Evolutionary conservation across 2,113 vertebrate species (phyloP), one percentile per base, ranked within the genome.

Genomic region (Perca flavescens): DNA sequence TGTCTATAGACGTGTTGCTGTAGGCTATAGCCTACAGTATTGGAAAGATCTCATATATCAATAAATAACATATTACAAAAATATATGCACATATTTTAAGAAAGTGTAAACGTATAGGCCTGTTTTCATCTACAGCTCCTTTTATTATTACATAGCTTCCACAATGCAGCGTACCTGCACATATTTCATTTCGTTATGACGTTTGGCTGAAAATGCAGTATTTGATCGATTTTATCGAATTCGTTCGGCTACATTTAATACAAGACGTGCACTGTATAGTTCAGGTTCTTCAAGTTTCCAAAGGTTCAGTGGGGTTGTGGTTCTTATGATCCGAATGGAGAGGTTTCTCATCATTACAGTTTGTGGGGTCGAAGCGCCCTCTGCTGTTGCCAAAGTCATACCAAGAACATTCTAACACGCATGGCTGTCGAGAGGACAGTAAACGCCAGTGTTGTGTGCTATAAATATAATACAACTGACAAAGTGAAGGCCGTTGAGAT

Each of bases 341-440:
- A 1, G 5, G 0, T 15, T 7, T 12, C 31, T 40, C n/a, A 16
- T 58, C 3, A 0, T 1, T 46, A 36, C 13, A 10, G 65, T 89
- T 65, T 75, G 1, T 77, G 80, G 74, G 72, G 80, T 79, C 56
- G 19, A 64, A 8, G 88, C 88, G 88, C 89, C 89, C 85, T 17
- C 92, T 93, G 86, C 77, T 90, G 92, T 4, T 74, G 2, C 0
- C 0, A 19, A 10, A 22, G 16, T 1, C 1, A 17, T 6, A 8
- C 0, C 9, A n/a, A 25, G 22, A 0, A 0, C 25, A 50, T 11
- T 6, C 10, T 1, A 6, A 36, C 63, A 31, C 15, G 3, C 0
- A 1, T 3, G 46, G 1, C 40, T 47, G n/a, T 13, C 14, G 21
- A 50, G 40, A 6, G 19, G 28, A 16, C 6, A 60, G 31, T 11